phyloP scores from a whole-genome alignment of 2,888 invertebrate species.

The Dryadula phaetusa region DNA sequence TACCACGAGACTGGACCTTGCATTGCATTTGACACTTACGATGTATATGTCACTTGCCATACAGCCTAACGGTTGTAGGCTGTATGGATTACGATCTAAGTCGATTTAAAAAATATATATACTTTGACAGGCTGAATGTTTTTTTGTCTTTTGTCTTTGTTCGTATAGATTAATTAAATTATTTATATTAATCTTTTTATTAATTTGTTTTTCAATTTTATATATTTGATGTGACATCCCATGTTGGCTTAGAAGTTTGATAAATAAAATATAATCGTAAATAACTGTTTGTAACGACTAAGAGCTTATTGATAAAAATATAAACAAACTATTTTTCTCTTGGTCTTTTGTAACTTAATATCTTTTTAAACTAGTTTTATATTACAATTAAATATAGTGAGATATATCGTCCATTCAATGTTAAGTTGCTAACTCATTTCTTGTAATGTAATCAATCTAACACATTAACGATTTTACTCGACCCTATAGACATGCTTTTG shows the following conservation, averaged over 20 bases:
- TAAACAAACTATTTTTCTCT: constrained; percentile 12
- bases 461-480: constrained; percentile 12
- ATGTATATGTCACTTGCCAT: background rate
- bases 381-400: constrained; percentile 6
- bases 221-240: constrained; percentile 3
- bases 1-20: constrained; percentile 50
- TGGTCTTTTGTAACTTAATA: constrained; percentile 5
- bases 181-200: background rate
- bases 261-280: constrained; percentile 2
- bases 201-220: background rate
- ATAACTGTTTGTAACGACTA: constrained; percentile 1
- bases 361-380: constrained; percentile 14
- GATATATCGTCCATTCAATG: constrained; percentile 40
- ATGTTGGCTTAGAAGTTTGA: constrained; percentile 1
- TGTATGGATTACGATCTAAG: constrained; percentile 1
- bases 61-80: background rate
- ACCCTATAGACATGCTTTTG: constrained; percentile 15
- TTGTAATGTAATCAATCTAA: constrained; percentile 32
- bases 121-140: constrained; percentile 8
- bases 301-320: constrained; percentile 16
- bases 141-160: background rate
- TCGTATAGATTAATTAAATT: background rate
- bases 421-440: constrained; percentile 42
- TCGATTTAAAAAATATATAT: background rate
- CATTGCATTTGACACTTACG: constrained; percentile 19